Evolutionary conservation across 2,797 vertebrate genomes (phyloP).

Genomic region (Onychomys leucogaster): DNA sequence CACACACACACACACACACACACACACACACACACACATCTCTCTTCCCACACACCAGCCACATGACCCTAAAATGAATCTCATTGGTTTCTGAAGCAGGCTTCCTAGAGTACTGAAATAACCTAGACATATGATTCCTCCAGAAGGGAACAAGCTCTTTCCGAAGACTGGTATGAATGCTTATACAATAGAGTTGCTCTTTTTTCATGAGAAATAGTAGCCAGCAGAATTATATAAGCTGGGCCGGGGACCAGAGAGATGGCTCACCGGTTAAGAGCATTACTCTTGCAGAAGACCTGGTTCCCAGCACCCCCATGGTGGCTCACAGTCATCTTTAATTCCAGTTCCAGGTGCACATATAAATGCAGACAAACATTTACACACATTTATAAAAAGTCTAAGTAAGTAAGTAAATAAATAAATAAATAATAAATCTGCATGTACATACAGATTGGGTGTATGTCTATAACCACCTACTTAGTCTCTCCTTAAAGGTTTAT

Average conservation of each 20-base stretch:
- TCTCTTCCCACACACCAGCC: not conserved
- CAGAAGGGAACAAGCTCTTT: not conserved
- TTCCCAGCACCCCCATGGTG: not conserved
- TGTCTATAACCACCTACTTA: not conserved
- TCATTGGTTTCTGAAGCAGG: not conserved
- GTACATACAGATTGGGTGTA: too few species aligned
- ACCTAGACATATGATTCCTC: not conserved
- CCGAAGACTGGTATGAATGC: slow-evolving; percentile 1
- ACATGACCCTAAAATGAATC: slow-evolving; percentile 7
- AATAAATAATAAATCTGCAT: not conserved
- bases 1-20: too few species aligned
- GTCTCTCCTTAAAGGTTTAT: not conserved
- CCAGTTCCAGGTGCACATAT: not conserved
- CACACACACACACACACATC: not conserved
- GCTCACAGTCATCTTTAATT: not conserved
- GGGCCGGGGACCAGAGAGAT: not conserved
- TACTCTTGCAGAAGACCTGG: not conserved
- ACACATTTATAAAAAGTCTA: not conserved
- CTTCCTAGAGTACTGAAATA: not conserved
- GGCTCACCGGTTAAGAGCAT: not conserved
- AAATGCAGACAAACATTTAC: not conserved
- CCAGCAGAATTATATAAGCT: not conserved
- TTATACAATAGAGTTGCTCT: not conserved
- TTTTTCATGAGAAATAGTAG: not conserved
- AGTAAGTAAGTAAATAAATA: not conserved